Evolutionary conservation across 2,888 invertebrate genomes (phyloP).

Genomic region (Acrocera orbiculus): DNA sequence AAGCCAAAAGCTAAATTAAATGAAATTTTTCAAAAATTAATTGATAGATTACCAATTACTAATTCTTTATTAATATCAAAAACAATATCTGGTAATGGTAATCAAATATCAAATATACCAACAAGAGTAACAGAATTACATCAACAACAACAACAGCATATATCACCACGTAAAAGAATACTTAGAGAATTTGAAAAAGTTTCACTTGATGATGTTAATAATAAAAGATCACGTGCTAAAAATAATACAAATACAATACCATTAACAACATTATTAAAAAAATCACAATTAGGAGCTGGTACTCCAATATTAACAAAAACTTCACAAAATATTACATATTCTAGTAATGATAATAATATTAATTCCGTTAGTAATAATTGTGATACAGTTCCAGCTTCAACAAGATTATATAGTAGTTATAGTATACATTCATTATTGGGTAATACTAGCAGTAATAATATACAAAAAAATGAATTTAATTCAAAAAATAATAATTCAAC

Average conservation of each 20-base stretch:
- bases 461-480: constrained; percentile 16
- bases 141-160: constrained; percentile 32
- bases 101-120: constrained; percentile 19
- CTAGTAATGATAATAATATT: constrained; percentile 1
- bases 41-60: constrained; percentile 23
- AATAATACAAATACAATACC: constrained; percentile 18
- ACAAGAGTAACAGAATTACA: constrained; percentile 21
- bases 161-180: constrained; percentile 69
- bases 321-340: neutral
- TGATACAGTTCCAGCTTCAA: constrained; percentile 13
- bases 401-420: constrained; percentile 51
- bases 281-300: neutral
- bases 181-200: constrained; percentile 65
- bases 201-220: constrained; percentile 22
- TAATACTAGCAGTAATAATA: constrained; percentile 16
- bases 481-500: constrained; percentile 25
- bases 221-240: constrained; percentile 23
- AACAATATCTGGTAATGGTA: constrained; percentile 14
- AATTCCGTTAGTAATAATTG: neutral
- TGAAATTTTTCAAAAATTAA: constrained; percentile 28
- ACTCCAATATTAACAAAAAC: constrained; percentile 12
- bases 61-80: constrained; percentile 22
- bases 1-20: constrained; percentile 21
- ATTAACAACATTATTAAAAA: constrained; percentile 18
- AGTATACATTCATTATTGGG: constrained; percentile 71